Conservation (phyloP, 53 echinoderm and acorn worm species). For the Actinopyga echinites region DNA sequence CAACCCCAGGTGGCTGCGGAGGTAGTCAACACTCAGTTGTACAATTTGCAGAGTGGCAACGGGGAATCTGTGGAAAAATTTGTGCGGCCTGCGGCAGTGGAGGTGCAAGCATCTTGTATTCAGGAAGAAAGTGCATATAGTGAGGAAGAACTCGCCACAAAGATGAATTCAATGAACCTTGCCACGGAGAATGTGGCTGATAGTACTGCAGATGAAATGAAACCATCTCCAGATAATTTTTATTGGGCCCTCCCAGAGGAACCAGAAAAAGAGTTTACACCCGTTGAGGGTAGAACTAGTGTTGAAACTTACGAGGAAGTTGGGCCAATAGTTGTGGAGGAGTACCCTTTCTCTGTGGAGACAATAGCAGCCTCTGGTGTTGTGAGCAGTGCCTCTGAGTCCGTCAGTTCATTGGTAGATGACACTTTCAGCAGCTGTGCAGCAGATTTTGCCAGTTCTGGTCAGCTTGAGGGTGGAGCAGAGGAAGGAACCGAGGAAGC, state of each 20-base stretch:
- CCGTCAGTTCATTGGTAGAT: not conserved
- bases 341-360: not conserved
- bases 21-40: not conserved
- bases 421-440: not conserved
- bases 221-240: not conserved
- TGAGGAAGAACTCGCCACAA: not conserved
- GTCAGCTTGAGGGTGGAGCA: conserved; percentile 28
- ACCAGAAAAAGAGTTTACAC: not conserved
- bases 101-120: conserved; percentile 33
- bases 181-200: not conserved
- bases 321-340: not conserved
- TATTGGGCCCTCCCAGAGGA: conserved; percentile 16
- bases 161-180: conserved; percentile 23
- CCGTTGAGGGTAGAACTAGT: conserved; percentile 18
- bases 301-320: not conserved
- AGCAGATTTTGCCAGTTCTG: not conserved
- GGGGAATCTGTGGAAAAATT: not conserved
- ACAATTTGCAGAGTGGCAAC: not conserved
- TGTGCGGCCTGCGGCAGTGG: not conserved
- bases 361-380: not conserved
- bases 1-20: not conserved
- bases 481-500: conserved; percentile 18
- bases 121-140: conserved; percentile 18
- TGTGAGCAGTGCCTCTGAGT: conserved; percentile 8
- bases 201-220: not conserved